phyloP scores from a whole-genome alignment of 2,888 invertebrate species.

The Acrocyrtus sp. region DNA sequence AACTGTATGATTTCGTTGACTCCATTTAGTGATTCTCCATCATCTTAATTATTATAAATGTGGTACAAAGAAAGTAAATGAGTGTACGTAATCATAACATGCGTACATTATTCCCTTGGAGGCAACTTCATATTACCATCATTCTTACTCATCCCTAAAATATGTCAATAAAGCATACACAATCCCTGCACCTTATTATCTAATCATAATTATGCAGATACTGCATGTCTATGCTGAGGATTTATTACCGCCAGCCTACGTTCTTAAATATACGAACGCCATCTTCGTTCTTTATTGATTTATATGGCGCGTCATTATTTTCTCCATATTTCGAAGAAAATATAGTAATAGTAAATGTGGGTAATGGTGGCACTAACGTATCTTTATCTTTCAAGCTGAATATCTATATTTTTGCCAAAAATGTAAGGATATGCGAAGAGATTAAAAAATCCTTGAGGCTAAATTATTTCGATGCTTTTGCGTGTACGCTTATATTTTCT shows the following conservation, averaged over 20 bases:
- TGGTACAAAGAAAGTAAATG: constrained; percentile 45
- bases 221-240: background rate
- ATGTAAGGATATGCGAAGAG: background rate
- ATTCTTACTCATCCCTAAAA: constrained; percentile 25
- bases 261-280: background rate
- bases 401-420: background rate
- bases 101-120: constrained; percentile 12
- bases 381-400: background rate
- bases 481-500: too few relatives aligned
- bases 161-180: constrained; percentile 27
- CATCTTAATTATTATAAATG: constrained; percentile 49
- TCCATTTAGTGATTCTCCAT: constrained; percentile 51
- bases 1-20: constrained; percentile 53
- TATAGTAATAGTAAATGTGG: background rate
- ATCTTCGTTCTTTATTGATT: background rate
- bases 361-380: too few relatives aligned
- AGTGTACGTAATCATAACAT: constrained; percentile 29
- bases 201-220: background rate
- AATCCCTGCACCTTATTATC: background rate
- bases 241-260: background rate
- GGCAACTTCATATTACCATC: constrained; percentile 8
- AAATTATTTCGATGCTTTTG: too few relatives aligned
- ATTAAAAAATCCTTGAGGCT: too few relatives aligned
- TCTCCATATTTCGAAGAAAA: background rate
- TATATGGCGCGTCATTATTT: background rate